Percentiles rank a stretch among this genome's conserved stretches.
Conservation (phyloP, 2,797 vertebrate genomes). For the Scarus forsteni region DNA sequence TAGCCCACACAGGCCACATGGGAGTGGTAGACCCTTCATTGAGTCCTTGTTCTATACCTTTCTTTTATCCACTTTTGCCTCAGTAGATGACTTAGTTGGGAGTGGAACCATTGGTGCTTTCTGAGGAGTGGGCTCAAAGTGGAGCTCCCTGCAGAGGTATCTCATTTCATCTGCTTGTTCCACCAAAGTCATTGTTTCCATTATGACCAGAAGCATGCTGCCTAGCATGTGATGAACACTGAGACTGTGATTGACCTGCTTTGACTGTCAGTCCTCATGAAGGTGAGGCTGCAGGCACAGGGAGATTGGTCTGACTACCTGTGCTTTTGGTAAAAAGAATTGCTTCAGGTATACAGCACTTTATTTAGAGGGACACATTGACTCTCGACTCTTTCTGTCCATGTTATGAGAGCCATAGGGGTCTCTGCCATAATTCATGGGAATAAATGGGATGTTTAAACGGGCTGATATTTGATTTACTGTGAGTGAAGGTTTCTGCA, state of each 20-base stretch:
- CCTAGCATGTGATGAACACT: constrained; percentile 18
- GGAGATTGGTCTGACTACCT: constrained; percentile 56
- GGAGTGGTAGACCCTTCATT: constrained; percentile 5
- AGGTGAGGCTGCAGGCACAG: constrained; percentile 48
- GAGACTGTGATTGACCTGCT: constrained; percentile 28
- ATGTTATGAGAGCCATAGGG: constrained; percentile 46
- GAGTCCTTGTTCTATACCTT: background rate
- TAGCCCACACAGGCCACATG: constrained; percentile 6
- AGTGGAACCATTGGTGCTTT: background rate
- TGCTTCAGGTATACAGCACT: constrained; percentile 45
- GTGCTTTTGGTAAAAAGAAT: constrained; percentile 42
- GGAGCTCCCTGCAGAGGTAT: constrained; percentile 5
- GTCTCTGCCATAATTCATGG: constrained; percentile 62
- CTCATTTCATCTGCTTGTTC: constrained; percentile 12
- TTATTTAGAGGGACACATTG: constrained; percentile 43
- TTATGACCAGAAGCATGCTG: constrained; percentile 21
- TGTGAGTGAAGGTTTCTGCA: constrained; percentile 58
- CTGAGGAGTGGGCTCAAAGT: background rate
- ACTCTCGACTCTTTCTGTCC: constrained; percentile 5
- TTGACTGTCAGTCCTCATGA: constrained; percentile 28
- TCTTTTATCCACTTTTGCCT: background rate
- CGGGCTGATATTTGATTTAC: constrained; percentile 67
- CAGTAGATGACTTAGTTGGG: constrained; percentile 7
- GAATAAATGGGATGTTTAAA: constrained; percentile 73
- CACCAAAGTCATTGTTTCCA: constrained; percentile 23